Evolutionary conservation across 2,888 invertebrate species (phyloP).

Genomic region (Drosophila maculinotata): DNA sequence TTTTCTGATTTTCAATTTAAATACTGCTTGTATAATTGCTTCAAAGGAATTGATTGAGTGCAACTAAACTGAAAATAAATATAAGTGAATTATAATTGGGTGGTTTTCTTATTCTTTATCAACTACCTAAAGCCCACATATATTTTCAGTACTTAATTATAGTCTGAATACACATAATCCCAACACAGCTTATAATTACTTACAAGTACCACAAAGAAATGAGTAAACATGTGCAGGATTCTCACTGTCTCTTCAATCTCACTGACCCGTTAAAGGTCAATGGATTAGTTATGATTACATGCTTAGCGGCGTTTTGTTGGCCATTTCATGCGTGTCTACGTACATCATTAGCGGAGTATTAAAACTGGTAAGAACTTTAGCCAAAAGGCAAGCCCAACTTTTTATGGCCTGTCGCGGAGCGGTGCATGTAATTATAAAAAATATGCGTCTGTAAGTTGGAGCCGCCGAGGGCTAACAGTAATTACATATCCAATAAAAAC

Average conservation of each 20-base stretch:
- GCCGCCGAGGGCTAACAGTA: conserved; percentile 57
- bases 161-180: not conserved
- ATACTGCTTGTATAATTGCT: too few relatives aligned
- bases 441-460: conserved; percentile 60
- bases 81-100: not conserved
- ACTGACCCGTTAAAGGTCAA: conserved; percentile 51
- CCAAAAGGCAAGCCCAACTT: conserved; percentile 35
- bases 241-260: not conserved
- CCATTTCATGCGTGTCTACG: conserved; percentile 53
- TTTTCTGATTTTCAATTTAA: too few relatives aligned
- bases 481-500: conserved; percentile 78
- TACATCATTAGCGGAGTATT: conserved; percentile 69
- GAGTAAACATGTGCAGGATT: not conserved
- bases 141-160: not conserved
- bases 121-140: not conserved
- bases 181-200: conserved; percentile 1
- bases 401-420: conserved; percentile 33
- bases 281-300: conserved; percentile 52
- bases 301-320: conserved; percentile 38
- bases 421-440: conserved; percentile 72
- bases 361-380: conserved; percentile 48
- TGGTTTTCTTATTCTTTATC: not conserved
- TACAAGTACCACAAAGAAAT: too few relatives aligned
- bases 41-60: too few relatives aligned
- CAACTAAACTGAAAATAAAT: too few relatives aligned